A percentile compares a stretch with the other conserved stretches of the same genome.
These are phyloP conservation scores for Ctenomys sociabilis DNA, from an alignment of 2,113 vertebrate genomes.

Conservation along the genomic window DNA sequence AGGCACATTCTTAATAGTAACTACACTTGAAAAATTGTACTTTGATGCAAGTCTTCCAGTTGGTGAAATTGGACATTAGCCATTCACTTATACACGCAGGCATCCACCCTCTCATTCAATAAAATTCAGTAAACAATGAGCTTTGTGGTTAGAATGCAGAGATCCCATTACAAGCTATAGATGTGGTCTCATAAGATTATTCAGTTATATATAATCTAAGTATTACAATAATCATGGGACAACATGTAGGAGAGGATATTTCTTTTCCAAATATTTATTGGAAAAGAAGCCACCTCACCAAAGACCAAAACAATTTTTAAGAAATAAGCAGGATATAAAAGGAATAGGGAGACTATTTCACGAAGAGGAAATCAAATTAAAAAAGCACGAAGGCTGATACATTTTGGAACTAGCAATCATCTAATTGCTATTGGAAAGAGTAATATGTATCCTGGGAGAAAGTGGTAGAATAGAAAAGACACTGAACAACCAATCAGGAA, in stretches of 20 bases:
- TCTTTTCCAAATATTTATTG: background rate
- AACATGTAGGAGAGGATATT: background rate
- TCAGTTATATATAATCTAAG: background rate
- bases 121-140: background rate
- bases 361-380: background rate
- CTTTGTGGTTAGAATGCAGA: background rate
- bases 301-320: background rate
- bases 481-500: too few relatives aligned
- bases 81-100: background rate
- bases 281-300: background rate
- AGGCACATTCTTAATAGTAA: background rate
- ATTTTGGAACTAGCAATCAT: background rate
- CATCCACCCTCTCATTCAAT: background rate
- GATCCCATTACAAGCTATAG: background rate
- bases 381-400: background rate
- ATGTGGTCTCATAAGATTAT: background rate
- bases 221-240: background rate
- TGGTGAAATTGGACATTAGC: background rate
- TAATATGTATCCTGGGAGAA: too few relatives aligned
- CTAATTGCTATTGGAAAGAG: too few relatives aligned
- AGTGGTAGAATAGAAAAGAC: too few relatives aligned
- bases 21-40: background rate
- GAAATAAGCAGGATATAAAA: background rate
- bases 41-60: background rate
- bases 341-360: background rate